A percentile compares a stretch with the other conserved stretches of the same genome.
Conservation (phyloP, 2,797 vertebrate genomes). For the Eulemur rubriventer region DNA sequence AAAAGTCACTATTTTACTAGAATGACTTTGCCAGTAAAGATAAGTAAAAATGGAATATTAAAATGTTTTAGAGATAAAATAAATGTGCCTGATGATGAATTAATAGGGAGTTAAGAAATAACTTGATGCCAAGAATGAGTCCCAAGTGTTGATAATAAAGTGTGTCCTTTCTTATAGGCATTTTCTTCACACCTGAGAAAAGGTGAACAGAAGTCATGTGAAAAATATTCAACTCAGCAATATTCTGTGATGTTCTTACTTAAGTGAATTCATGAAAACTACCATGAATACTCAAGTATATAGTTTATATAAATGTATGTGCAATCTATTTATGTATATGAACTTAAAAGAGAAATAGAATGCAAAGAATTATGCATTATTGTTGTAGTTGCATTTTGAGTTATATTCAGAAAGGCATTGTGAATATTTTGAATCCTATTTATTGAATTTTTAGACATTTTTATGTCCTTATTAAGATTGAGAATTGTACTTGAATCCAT, state of each 20-base stretch:
- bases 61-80: neutral
- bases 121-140: neutral
- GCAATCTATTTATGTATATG: neutral
- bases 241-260: neutral
- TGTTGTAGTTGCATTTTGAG: neutral
- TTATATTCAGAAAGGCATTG: neutral
- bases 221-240: neutral
- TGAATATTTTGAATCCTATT: neutral
- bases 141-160: neutral
- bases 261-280: neutral
- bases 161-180: neutral
- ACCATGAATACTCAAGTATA: neutral
- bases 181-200: neutral
- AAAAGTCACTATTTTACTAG: neutral
- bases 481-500: slow-evolving; percentile 1
- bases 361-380: neutral
- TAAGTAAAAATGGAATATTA: neutral
- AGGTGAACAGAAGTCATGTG: neutral
- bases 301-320: neutral
- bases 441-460: neutral
- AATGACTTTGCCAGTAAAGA: neutral
- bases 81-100: neutral
- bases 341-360: neutral
- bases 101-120: neutral
- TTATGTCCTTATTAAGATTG: neutral